Evolutionary conservation across 2,113 vertebrate genomes (phyloP).

Genomic region (Promerops cafer): DNA sequence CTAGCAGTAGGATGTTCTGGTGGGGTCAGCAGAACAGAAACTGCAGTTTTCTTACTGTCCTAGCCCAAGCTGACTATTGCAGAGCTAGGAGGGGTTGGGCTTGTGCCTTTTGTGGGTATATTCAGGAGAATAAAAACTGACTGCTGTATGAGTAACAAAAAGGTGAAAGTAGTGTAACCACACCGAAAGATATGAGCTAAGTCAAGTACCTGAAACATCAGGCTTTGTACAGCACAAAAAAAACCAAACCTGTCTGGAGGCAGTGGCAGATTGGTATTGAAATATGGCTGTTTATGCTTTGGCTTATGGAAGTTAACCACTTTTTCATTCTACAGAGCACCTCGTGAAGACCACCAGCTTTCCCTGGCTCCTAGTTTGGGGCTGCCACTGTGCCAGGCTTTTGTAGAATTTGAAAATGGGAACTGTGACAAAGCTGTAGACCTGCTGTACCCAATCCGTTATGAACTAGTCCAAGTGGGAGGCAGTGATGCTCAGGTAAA

Average conservation of each 20-base stretch:
- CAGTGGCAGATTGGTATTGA: neutral
- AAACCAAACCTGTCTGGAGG: neutral
- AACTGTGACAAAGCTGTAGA: conserved; percentile 78
- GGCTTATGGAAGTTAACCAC: neutral
- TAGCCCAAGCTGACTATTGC: neutral
- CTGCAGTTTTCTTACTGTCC: neutral
- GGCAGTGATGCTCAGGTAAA: conserved; percentile 94
- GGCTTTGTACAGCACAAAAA: neutral
- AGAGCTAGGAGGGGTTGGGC: neutral
- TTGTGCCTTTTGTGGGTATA: neutral
- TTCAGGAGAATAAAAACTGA: neutral
- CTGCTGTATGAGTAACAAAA: neutral
- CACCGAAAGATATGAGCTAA: neutral
- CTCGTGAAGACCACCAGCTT: conserved; percentile 78
- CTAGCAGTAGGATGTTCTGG: neutral
- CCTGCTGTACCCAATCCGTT: conserved; percentile 84
- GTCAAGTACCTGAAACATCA: neutral
- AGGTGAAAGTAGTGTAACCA: neutral
- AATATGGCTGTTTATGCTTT: neutral
- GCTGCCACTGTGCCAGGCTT: conserved; percentile 85
- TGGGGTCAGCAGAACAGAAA: neutral
- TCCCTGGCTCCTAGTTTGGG: conserved; percentile 73
- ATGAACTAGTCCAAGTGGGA: conserved; percentile 73
- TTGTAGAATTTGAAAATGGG: conserved; percentile 82
- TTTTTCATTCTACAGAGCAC: conserved; percentile 62